Percentiles rank a stretch among this genome's conserved stretches.
These are phyloP conservation scores for Sebastes hubbsi DNA, from an alignment of 2,797 vertebrate species.

Conservation along the genomic window DNA sequence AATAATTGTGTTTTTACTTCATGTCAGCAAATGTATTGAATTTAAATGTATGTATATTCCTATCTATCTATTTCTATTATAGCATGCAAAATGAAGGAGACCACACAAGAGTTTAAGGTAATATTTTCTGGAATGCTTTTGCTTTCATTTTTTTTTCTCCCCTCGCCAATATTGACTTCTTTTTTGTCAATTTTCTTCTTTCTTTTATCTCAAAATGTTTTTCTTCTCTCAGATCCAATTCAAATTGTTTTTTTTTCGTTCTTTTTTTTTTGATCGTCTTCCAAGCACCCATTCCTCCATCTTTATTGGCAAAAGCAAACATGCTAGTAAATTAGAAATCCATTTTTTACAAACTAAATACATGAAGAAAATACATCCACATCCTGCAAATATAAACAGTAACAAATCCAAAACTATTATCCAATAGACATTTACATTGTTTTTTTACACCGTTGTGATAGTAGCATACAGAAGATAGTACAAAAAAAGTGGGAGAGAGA, in stretches of 20 bases:
- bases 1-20: not conserved
- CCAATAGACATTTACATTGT: slow-evolving; percentile 88
- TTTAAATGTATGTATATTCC: too few species aligned
- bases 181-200: slow-evolving; percentile 15
- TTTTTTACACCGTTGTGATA: slow-evolving; percentile 84
- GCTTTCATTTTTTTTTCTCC: slow-evolving; percentile 45
- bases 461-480: slow-evolving; percentile 70
- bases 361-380: slow-evolving; percentile 98
- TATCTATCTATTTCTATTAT: not conserved
- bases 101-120: slow-evolving; percentile 81
- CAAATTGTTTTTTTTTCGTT: slow-evolving; percentile 25
- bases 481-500: slow-evolving; percentile 65
- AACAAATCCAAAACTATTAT: slow-evolving; percentile 94
- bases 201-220: slow-evolving; percentile 55
- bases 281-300: slow-evolving; percentile 90
- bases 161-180: slow-evolving; percentile 64
- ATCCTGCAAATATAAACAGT: slow-evolving; percentile 99
- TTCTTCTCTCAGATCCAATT: slow-evolving; percentile 56
- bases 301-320: slow-evolving; percentile 99
- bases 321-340: slow-evolving; percentile 98
- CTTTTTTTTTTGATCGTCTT: slow-evolving; percentile 26
- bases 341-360: slow-evolving; percentile 91
- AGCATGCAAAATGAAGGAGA: slow-evolving; percentile 51
- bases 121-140: slow-evolving; percentile 91
- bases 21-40: not conserved